Conservation (phyloP, 2,888 invertebrate genomes). For the Oeneis ivallda region DNA sequence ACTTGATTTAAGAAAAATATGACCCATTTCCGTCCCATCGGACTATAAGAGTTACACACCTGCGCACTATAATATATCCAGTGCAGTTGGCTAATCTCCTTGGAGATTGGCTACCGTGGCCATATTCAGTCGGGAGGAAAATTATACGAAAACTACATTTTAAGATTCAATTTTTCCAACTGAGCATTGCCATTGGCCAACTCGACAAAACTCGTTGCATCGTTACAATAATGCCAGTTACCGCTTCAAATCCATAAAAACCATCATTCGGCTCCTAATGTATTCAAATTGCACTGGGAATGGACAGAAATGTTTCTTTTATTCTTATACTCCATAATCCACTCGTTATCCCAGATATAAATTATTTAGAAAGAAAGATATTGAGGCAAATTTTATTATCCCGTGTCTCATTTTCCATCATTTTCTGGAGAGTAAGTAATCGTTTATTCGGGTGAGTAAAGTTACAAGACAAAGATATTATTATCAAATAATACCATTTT, state of each 20-base stretch:
- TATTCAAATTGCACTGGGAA: constrained; percentile 59
- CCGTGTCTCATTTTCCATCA: constrained; percentile 6
- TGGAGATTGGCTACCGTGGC: too few species aligned
- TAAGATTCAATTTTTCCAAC: constrained; percentile 5
- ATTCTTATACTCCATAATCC: constrained; percentile 53
- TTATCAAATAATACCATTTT: too few species aligned
- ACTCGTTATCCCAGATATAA: constrained; percentile 56
- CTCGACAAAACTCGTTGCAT: constrained; percentile 18
- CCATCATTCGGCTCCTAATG: constrained; percentile 55
- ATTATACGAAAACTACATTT: background rate
- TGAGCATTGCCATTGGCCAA: constrained; percentile 12
- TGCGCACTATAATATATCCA: too few species aligned
- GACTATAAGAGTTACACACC: too few species aligned
- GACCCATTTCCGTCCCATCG: too few species aligned
- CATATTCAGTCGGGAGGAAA: background rate
- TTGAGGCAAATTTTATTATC: constrained; percentile 42
- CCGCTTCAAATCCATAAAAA: constrained; percentile 41
- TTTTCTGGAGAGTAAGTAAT: constrained; percentile 12
- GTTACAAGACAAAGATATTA: background rate
- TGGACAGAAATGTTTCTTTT: constrained; percentile 53
- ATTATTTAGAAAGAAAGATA: constrained; percentile 47
- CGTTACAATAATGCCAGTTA: constrained; percentile 31
- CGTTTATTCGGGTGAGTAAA: constrained; percentile 6
- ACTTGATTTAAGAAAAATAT: too few species aligned
- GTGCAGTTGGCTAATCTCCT: too few species aligned